Percentiles rank a stretch among this genome's conserved stretches.
Conservation (phyloP, 92 coral and sea anemone genomes). For the Heteractis magnifica region DNA sequence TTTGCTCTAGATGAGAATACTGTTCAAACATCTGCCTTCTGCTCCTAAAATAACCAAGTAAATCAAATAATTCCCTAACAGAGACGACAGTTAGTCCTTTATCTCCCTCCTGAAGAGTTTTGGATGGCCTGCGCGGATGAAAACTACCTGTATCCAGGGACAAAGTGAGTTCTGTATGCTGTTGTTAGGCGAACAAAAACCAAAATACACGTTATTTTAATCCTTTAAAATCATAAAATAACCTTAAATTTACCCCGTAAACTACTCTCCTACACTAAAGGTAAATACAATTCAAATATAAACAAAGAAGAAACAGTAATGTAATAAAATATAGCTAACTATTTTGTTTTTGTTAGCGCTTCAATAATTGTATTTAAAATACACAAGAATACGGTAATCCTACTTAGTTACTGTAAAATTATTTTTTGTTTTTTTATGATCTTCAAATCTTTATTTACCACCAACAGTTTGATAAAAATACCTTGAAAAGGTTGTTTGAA, state of each 20-base stretch:
- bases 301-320: background rate
- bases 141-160: conserved; percentile 59
- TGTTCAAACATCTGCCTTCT: background rate
- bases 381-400: too few species aligned
- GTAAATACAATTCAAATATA: background rate
- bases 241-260: background rate
- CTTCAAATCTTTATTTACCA: too few species aligned
- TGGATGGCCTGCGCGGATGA: conserved; percentile 70
- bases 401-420: too few species aligned
- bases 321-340: background rate
- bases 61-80: background rate
- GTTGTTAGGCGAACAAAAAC: conserved; percentile 39
- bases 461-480: too few species aligned
- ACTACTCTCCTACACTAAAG: background rate
- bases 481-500: too few species aligned
- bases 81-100: background rate
- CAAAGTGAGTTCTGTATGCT: conserved; percentile 38
- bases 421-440: too few species aligned
- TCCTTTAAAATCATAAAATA: background rate
- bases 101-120: conserved; percentile 16
- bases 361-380: too few species aligned
- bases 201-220: conserved; percentile 19
- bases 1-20: background rate
- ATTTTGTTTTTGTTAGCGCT: too few species aligned
- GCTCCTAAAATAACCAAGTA: background rate